Percentiles rank a stretch among this genome's conserved stretches.
phyloP scores from a whole-genome alignment of 2,797 vertebrate species.

The Pantherophis vulpinus region DNA sequence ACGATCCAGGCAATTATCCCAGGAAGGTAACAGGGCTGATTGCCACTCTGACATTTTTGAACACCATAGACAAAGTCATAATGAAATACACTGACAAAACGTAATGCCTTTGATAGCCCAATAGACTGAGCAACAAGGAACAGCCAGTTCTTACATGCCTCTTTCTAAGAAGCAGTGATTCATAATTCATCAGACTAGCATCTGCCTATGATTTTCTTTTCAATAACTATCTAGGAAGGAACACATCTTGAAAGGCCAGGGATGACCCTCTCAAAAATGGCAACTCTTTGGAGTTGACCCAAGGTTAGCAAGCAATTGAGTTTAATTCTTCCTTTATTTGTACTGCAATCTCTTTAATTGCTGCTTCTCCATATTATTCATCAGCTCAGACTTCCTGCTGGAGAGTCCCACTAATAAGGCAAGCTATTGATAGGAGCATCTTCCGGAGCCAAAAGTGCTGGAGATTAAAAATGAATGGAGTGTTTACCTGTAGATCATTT shows the following conservation, averaged over 20 bases:
- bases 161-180: background rate
- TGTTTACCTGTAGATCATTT: slow-evolving; percentile 75
- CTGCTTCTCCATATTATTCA: slow-evolving; percentile 43
- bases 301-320: slow-evolving; percentile 6
- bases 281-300: background rate
- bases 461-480: slow-evolving; percentile 76
- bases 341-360: slow-evolving; percentile 56
- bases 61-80: background rate
- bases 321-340: slow-evolving; percentile 40
- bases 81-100: background rate
- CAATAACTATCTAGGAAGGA: background rate
- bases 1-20: no score
- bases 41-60: background rate
- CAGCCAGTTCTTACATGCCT: background rate
- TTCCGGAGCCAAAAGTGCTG: slow-evolving; percentile 52
- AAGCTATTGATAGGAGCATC: slow-evolving; percentile 58
- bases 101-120: background rate
- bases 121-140: background rate
- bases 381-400: slow-evolving; percentile 43
- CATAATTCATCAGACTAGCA: background rate
- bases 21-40: no score
- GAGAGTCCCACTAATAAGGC: slow-evolving; percentile 58
- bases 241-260: background rate
- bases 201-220: background rate
- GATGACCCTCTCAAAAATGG: background rate